Evolutionary conservation across 2,113 vertebrate genomes (phyloP).

Genomic region (Mormoops blainvillei): DNA sequence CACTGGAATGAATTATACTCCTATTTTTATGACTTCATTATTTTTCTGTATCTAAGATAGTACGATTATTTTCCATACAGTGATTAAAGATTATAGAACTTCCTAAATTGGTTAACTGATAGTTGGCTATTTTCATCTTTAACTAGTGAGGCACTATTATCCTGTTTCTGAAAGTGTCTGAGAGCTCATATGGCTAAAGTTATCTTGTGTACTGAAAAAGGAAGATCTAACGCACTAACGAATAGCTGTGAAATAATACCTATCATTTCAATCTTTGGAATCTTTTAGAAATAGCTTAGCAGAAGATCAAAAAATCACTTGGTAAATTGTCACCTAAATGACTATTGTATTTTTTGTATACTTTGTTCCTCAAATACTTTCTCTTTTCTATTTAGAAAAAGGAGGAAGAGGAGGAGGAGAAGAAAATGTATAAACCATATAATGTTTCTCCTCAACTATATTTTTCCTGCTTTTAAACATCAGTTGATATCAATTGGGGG

Average conservation of each 20-base stretch:
- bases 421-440: neutral
- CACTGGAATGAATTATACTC: neutral
- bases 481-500: neutral
- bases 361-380: neutral
- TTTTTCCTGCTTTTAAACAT: neutral
- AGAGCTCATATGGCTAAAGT: neutral
- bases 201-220: neutral
- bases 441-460: neutral
- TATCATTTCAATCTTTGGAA: neutral
- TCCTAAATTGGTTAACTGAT: neutral
- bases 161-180: neutral
- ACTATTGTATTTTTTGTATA: neutral
- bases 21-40: neutral
- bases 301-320: neutral
- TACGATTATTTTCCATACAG: neutral
- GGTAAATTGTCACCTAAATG: neutral
- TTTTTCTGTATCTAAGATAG: neutral
- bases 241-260: neutral
- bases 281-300: neutral
- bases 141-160: neutral
- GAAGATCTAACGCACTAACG: neutral
- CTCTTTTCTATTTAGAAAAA: neutral
- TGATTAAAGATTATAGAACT: neutral
- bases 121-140: neutral
- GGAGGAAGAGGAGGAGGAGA: neutral